Base-by-base conservation (phyloP, 2,797 vertebrate genomes). In the Sorex maritimensis region DNA sequence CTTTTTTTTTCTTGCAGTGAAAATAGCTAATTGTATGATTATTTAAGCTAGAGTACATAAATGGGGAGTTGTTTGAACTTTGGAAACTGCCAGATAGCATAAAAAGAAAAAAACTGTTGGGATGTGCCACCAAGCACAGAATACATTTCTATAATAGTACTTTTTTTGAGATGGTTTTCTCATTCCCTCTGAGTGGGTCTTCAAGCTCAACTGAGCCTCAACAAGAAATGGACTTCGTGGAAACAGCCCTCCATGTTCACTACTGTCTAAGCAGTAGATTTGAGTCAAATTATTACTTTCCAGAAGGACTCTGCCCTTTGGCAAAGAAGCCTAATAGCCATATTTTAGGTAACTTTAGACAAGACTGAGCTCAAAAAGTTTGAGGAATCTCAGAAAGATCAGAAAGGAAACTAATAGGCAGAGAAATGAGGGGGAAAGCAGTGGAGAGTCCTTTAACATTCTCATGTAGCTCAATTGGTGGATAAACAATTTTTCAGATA, bases 1-100 rank as follows among this genome's bases (percentile, higher is more conserved):
- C 58, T 74, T 5, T 26, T 85, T 85, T 94, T 93, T 77, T 38
- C n/a, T 49, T 91, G 81, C 38, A 88, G 24, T 65, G 52, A 90
- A 44, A 26, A 73, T 68, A 63, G 2, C 13, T 91, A 86, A 58
- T 38, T 75, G 9, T 86, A 5, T 86, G 10, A 15, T 63, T 46
- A 26, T 30, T 49, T 69, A 82, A 77, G 24, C 90, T 91, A 23
- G 80, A 93, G 5, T 49, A 71, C 13, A 44, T 90, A 81, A 71
- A 74, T 78, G 21, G 24, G 24, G 61, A 91, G 9, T 85, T 41
- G 41, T 86, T 93, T 82, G 46, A 95, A 80, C 34, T 61, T 83
- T 69, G 91, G 41, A 91, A 87, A 49, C 46, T 3, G 69, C 44
- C 52, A 17, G 1, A 52, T 63, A 86, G 38, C 38, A 82, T 82